Percentiles rank a stretch among this genome's conserved stretches.
Conservation (phyloP, 2,888 invertebrate species). For the Dinocampus coccinellae region DNA sequence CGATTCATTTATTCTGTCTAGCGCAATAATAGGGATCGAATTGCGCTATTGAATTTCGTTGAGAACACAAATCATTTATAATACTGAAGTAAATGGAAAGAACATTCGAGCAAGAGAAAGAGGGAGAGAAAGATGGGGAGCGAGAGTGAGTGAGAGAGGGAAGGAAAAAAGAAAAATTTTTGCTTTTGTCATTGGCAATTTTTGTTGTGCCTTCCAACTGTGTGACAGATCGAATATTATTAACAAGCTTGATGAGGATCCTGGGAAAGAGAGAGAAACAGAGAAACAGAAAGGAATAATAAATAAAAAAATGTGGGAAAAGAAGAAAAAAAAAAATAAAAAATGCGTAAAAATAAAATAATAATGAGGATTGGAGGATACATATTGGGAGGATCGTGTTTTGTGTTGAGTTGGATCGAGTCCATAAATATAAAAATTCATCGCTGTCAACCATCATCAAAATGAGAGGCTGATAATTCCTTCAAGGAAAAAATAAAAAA, state of each 20-base stretch:
- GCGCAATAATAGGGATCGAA: conserved; percentile 26
- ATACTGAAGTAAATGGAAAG: not conserved
- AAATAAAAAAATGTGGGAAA: too few species aligned
- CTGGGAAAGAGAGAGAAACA: not conserved
- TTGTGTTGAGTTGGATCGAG: conserved; percentile 24
- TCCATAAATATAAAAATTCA: conserved; percentile 43
- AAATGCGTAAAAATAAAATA: not conserved
- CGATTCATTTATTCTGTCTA: conserved; percentile 15
- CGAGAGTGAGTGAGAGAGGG: not conserved
- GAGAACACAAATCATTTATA: conserved; percentile 17
- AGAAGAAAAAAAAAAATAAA: not conserved
- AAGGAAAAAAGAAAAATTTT: not conserved
- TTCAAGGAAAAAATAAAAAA: not conserved
- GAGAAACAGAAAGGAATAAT: not conserved
- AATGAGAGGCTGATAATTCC: conserved; percentile 12
- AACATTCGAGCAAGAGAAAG: not conserved
- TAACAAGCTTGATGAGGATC: conserved; percentile 2
- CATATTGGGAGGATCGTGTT: not conserved
- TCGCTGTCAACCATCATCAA: conserved; percentile 33
- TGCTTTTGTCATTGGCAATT: conserved; percentile 2
- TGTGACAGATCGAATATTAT: conserved; percentile 17
- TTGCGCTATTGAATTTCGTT: conserved; percentile 24
- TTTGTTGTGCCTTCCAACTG: conserved; percentile 17
- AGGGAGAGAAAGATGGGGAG: not conserved
- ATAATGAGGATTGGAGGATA: not conserved